Conservation (phyloP, 2,888 invertebrate genomes). For the Cheilosia impressa region DNA sequence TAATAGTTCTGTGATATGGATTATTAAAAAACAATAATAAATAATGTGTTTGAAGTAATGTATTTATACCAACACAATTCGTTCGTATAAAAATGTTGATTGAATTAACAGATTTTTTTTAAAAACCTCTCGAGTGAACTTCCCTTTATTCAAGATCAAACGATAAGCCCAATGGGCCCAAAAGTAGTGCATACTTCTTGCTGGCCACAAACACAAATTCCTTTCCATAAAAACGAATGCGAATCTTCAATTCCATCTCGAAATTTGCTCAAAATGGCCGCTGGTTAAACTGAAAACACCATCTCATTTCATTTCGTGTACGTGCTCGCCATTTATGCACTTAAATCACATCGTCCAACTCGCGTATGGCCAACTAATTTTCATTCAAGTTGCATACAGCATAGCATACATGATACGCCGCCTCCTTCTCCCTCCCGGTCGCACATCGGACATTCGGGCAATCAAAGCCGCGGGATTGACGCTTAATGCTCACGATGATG, state of each 20-base stretch:
- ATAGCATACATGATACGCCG: conserved; percentile 29
- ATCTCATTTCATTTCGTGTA: conserved; percentile 43
- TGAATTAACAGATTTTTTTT: no score
- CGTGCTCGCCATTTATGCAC: conserved; percentile 45
- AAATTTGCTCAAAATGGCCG: conserved; percentile 66
- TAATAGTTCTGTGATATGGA: no score
- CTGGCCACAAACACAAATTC: conserved; percentile 23
- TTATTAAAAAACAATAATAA: no score
- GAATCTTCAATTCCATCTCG: conserved; percentile 57
- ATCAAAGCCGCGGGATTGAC: conserved; percentile 72
- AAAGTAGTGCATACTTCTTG: conserved; percentile 1
- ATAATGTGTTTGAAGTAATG: no score
- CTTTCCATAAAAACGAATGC: conserved; percentile 8
- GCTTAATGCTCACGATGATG: conserved; percentile 65
- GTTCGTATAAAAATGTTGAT: no score
- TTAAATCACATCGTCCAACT: conserved; percentile 65
- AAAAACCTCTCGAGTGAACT: not conserved
- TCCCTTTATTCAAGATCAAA: not conserved
- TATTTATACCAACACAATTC: no score
- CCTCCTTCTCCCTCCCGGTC: not conserved
- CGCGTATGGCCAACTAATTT: conserved; percentile 47
- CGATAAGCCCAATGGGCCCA: not conserved
- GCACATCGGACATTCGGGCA: conserved; percentile 26
- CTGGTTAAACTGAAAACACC: conserved; percentile 27
- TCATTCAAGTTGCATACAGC: conserved; percentile 54